Conservation (phyloP, 2,888 invertebrate genomes). For the Pseudoips prasinana region DNA sequence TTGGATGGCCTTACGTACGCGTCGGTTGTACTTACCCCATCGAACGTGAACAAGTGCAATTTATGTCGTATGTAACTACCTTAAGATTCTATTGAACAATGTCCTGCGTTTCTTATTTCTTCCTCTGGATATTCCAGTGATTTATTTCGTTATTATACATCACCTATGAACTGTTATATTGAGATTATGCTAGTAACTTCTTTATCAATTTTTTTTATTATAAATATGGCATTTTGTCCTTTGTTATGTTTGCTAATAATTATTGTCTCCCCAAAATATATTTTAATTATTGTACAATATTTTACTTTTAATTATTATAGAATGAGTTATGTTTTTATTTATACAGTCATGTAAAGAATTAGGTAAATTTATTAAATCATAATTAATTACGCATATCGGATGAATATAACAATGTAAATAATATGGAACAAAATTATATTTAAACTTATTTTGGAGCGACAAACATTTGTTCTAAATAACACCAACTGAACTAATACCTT, state of each 20-base stretch:
- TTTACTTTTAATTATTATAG: slow-evolving; percentile 50
- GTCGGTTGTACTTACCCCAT: slow-evolving; percentile 46
- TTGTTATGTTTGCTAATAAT: slow-evolving; percentile 78
- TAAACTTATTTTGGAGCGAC: slow-evolving; percentile 54
- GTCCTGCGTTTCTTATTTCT: slow-evolving; percentile 31
- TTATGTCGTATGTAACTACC: slow-evolving; percentile 37
- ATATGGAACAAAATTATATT: slow-evolving; percentile 57
- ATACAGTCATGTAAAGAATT: slow-evolving; percentile 56
- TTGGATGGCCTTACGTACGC: slow-evolving; percentile 55
- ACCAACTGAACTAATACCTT: slow-evolving; percentile 14
- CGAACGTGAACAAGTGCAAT: slow-evolving; percentile 40
- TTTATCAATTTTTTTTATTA: slow-evolving; percentile 45
- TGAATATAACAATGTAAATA: slow-evolving; percentile 63
- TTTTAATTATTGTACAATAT: slow-evolving; percentile 65
- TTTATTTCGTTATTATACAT: slow-evolving; percentile 39
- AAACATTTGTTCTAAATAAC: slow-evolving; percentile 34
- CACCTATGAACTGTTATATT: slow-evolving; percentile 47
- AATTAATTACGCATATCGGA: slow-evolving; percentile 69
- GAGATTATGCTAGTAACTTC: slow-evolving; percentile 65
- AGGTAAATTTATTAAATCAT: slow-evolving; percentile 64
- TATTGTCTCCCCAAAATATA: slow-evolving; percentile 59
- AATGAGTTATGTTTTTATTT: slow-evolving; percentile 68
- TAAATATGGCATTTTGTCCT: slow-evolving; percentile 54
- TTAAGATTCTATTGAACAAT: slow-evolving; percentile 27
- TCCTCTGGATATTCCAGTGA: slow-evolving; percentile 25